Percentiles rank a stretch among this genome's conserved stretches.
Evolutionary conservation across 2,888 invertebrate genomes (phyloP).

Genomic region (Eilema caniola): DNA sequence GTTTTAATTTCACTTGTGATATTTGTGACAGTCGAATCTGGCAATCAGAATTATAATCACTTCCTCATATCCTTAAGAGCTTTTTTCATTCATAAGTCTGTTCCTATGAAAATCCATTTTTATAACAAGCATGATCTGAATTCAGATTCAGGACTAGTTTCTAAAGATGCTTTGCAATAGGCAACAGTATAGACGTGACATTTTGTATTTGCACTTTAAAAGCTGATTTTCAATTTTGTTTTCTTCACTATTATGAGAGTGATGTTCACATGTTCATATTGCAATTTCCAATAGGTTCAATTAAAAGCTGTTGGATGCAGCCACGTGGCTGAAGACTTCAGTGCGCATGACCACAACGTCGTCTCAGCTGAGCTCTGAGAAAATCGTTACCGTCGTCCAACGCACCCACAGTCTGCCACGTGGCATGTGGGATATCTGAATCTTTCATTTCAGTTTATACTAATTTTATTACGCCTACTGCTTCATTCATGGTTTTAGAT

Average conservation of each 20-base stretch:
- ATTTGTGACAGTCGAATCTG: not conserved
- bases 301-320: slow-evolving; percentile 52
- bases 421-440: slow-evolving; percentile 52
- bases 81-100: not conserved
- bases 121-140: not conserved
- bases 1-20: not conserved
- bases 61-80: not conserved
- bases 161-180: not conserved
- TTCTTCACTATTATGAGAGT: not conserved
- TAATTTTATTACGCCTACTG: not conserved
- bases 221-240: not conserved
- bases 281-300: slow-evolving; percentile 53
- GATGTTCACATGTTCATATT: not conserved
- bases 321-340: slow-evolving; percentile 72
- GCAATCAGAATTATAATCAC: not conserved
- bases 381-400: slow-evolving; percentile 79
- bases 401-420: slow-evolving; percentile 67
- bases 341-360: slow-evolving; percentile 75
- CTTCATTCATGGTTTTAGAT: not conserved
- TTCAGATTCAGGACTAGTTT: not conserved
- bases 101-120: not conserved
- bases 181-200: not conserved
- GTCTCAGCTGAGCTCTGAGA: slow-evolving; percentile 80
- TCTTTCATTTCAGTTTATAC: slow-evolving; percentile 5
- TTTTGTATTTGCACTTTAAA: not conserved